Conservation (phyloP, 2,113 vertebrate species). For the Pseudolaguvia tuberculata region DNA sequence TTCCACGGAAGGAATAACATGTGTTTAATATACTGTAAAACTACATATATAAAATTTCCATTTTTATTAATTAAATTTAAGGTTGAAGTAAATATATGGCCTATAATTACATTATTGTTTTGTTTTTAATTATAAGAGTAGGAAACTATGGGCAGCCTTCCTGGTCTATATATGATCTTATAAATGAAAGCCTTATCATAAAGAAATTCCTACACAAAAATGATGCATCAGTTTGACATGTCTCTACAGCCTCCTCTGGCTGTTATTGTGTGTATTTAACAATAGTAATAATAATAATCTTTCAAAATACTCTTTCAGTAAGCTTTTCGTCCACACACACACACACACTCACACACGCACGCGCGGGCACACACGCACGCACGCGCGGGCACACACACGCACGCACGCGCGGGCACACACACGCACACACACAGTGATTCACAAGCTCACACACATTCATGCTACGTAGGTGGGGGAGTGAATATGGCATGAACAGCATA, state of each 20-base stretch:
- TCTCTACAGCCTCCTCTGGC: neutral
- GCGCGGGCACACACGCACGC: neutral
- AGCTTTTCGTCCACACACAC: neutral
- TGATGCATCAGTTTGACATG: conserved; percentile 15
- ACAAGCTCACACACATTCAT: conserved; percentile 22
- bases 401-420: too few relatives aligned
- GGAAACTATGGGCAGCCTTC: neutral
- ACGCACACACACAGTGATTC: conserved; percentile 46
- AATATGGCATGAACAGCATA: conserved; percentile 14
- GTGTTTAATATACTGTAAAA: too few relatives aligned
- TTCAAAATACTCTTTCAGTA: conserved; percentile 4
- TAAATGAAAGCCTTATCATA: neutral
- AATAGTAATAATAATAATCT: conserved; percentile 9
- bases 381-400: neutral
- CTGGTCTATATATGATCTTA: neutral
- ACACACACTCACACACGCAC: conserved; percentile 24
- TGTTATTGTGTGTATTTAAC: conserved; percentile 2
- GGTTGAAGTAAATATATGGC: too few relatives aligned
- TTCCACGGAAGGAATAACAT: too few relatives aligned
- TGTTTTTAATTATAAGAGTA: neutral
- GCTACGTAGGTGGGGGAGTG: neutral
- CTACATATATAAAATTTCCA: too few relatives aligned
- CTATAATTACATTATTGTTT: neutral
- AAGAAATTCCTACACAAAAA: conserved; percentile 16
- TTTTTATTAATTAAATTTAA: too few relatives aligned